Conservation (phyloP, 2,797 vertebrate species). For the Sebastes jordani region DNA sequence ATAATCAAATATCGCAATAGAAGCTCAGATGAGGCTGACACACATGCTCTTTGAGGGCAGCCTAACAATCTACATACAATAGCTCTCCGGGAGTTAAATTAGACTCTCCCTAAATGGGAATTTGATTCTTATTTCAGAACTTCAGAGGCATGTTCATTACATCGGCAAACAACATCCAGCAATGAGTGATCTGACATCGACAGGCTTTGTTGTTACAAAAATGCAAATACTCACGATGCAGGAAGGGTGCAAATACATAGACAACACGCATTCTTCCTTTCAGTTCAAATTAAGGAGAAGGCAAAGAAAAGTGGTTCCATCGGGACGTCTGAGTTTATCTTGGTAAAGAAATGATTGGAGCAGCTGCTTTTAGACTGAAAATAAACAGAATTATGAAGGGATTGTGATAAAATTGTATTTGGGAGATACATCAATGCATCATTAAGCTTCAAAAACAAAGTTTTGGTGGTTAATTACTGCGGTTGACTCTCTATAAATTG, state of each 20-base stretch:
- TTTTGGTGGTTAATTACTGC: slow-evolving; percentile 63
- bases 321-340: slow-evolving; percentile 75
- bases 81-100: slow-evolving; percentile 67
- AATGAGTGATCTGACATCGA: slow-evolving; percentile 77
- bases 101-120: slow-evolving; percentile 74
- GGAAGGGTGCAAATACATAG: slow-evolving; percentile 71
- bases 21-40: slow-evolving; percentile 34
- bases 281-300: slow-evolving; percentile 78
- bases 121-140: slow-evolving; percentile 79
- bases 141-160: slow-evolving; percentile 79
- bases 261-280: slow-evolving; percentile 63
- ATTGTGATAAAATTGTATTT: slow-evolving; percentile 56
- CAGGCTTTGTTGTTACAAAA: slow-evolving; percentile 83
- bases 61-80: slow-evolving; percentile 49
- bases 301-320: slow-evolving; percentile 74
- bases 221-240: slow-evolving; percentile 78
- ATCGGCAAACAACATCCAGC: slow-evolving; percentile 72
- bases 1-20: slow-evolving; percentile 28
- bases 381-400: slow-evolving; percentile 71
- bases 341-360: slow-evolving; percentile 62
- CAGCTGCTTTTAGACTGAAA: slow-evolving; percentile 68
- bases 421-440: slow-evolving; percentile 62
- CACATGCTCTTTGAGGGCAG: slow-evolving; percentile 42
- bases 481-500: slow-evolving; percentile 33
- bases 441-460: slow-evolving; percentile 67